Base-by-base conservation (phyloP, 1,140 invertebrate genomes). In the Trichoplusia ni region DNA sequence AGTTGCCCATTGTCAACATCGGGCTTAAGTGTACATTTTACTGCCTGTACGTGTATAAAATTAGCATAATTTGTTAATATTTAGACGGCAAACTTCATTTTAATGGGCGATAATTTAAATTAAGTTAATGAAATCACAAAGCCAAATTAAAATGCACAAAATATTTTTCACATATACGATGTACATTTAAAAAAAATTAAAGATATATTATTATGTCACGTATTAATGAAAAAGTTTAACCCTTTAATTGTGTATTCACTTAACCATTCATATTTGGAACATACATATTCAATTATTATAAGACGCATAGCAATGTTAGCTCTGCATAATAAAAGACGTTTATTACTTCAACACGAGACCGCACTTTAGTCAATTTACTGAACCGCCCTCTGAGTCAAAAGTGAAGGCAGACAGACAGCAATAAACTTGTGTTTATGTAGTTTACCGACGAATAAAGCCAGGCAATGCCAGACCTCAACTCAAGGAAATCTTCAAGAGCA, bases 351-450 rank as follows among this genome's bases (percentile, higher is more conserved):
- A 78, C 77, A 78, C 38, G 65, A 75, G 73, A 75, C 68, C 68
- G 71, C 77, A 82, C 77, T 82, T 67, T 69, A 78, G 70, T 71
- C 65, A 69, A 72, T 78, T 73, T 69, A 51, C 62, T 47, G 47
- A 64, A 67, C 69, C 74, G 40, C 68, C 61, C 68, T 75, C 62
- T 46, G 67, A 71, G 65, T 77, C 66, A 74, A 80, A 74, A 76
- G 72, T 75, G 71, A 75, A 75, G 66, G 65, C 75, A 77, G 68
- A 77, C 71, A 77, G 67, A 76, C 74, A 72, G 75, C 74, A 79
- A 80, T 81, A 82, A 85, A 82, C 69, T 81, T 71, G 76, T 78
- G 70, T 79, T 81, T 83, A 80, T 78, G 72, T 76, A 79, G 73
- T 80, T 78, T 64, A 51, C 62, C 69, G 60, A 58, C 58, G 65